Evolutionary conservation across 2,888 invertebrate species (phyloP).

Genomic region (Scaptomyza flava): DNA sequence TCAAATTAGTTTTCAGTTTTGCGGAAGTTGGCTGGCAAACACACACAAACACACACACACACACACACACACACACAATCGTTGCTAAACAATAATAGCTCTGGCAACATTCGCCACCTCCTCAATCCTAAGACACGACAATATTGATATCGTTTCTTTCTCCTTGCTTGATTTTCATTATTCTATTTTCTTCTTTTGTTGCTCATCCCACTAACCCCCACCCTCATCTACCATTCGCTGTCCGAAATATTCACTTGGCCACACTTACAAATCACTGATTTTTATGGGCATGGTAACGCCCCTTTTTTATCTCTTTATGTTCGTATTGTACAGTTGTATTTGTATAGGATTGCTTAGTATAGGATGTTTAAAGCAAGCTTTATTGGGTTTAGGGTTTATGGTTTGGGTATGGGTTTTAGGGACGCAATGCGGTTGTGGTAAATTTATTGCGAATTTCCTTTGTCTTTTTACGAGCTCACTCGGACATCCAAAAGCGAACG

Average conservation of each 20-base stretch:
- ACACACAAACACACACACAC: constrained; percentile 29
- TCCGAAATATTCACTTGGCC: constrained; percentile 47
- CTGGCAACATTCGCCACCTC: constrained; percentile 42
- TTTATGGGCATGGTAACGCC: constrained; percentile 71
- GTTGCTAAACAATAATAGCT: constrained; percentile 59
- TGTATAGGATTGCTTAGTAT: background rate
- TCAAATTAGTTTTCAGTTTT: constrained; percentile 80
- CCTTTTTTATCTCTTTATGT: constrained; percentile 22
- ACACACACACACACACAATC: constrained; percentile 17
- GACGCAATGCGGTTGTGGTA: constrained; percentile 64
- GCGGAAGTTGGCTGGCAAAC: constrained; percentile 70
- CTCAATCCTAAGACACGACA: constrained; percentile 41
- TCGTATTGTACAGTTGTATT: background rate
- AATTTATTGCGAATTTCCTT: constrained; percentile 74
- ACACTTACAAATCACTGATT: constrained; percentile 76
- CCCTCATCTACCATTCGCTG: constrained; percentile 16
- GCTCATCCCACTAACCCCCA: constrained; percentile 18
- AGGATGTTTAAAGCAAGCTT: constrained; percentile 7
- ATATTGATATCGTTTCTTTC: constrained; percentile 73
- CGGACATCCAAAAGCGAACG: constrained; percentile 32
- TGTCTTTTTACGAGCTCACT: constrained; percentile 60
- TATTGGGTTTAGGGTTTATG: constrained; percentile 36
- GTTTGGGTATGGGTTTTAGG: constrained; percentile 16
- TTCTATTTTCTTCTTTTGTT: constrained; percentile 57
- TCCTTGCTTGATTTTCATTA: constrained; percentile 71